A percentile compares a stretch with the other conserved stretches of the same genome.
These are phyloP conservation scores for Solea solea DNA, from an alignment of 2,113 vertebrate species.

Conservation along the genomic window DNA sequence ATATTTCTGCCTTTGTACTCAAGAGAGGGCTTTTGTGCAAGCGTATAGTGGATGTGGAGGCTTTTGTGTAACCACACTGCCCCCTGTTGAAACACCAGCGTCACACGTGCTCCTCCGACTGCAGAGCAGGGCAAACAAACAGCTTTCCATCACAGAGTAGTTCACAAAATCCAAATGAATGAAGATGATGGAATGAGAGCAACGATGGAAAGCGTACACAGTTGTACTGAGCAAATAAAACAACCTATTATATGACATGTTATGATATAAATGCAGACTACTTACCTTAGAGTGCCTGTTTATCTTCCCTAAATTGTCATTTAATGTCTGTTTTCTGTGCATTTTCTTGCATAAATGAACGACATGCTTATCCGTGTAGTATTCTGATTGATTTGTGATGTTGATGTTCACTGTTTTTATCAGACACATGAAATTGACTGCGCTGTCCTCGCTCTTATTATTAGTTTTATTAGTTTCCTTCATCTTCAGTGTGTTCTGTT, in stretches of 20 bases:
- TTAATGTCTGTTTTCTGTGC: no score
- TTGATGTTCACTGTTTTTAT: conserved; percentile 36
- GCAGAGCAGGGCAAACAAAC: not conserved
- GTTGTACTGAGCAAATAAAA: no score
- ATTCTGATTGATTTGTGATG: not conserved
- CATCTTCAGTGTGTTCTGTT: conserved; percentile 26
- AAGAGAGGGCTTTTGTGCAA: not conserved
- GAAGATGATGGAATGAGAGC: no score
- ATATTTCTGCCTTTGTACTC: conserved; percentile 55
- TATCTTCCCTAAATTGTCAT: no score
- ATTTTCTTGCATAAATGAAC: no score
- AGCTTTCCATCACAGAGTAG: not conserved
- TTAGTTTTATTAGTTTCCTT: conserved; percentile 19
- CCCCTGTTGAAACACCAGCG: conserved; percentile 51
- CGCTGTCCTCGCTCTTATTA: conserved; percentile 34
- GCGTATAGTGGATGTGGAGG: not conserved
- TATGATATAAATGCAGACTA: no score
- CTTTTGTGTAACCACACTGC: conserved; percentile 56
- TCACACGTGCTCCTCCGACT: not conserved
- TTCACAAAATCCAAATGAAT: not conserved
- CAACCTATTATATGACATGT: no score
- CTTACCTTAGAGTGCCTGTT: no score
- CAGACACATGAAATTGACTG: conserved; percentile 49
- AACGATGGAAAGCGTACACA: no score
- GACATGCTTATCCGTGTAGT: no score